These are phyloP conservation scores for Agapornis roseicollis DNA, from an alignment of 2,113 vertebrate genomes.

Conservation along the genomic window DNA sequence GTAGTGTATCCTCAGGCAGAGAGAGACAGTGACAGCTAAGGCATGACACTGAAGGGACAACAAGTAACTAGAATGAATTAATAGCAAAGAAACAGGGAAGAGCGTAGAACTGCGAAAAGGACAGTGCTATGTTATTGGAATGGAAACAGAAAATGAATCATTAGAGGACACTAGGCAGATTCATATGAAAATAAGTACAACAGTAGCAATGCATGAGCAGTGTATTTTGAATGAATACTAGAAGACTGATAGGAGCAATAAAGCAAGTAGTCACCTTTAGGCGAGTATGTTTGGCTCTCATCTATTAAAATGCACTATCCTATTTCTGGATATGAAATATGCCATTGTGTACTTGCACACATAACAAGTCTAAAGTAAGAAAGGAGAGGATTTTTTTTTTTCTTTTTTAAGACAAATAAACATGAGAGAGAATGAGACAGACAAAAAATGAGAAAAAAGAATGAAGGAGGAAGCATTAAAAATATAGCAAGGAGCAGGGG, in stretches of 20 bases:
- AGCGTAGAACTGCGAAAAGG: not conserved
- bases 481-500: not conserved
- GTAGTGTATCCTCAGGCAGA: not conserved
- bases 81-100: not conserved
- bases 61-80: not conserved
- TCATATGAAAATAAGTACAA: not conserved
- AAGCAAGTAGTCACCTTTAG: not conserved
- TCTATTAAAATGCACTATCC: not conserved
- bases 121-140: not conserved
- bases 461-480: not conserved
- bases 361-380: not conserved
- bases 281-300: not conserved
- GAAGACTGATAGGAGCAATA: not conserved
- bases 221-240: not conserved
- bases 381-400: not conserved
- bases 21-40: not conserved
- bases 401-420: not conserved
- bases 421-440: not conserved
- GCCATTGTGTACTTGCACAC: not conserved
- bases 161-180: not conserved
- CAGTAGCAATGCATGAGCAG: not conserved
- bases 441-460: not conserved
- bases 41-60: not conserved
- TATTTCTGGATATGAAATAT: not conserved
- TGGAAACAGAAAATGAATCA: not conserved